Conservation (phyloP, 2,888 invertebrate species). For the Bellardia pandia region DNA sequence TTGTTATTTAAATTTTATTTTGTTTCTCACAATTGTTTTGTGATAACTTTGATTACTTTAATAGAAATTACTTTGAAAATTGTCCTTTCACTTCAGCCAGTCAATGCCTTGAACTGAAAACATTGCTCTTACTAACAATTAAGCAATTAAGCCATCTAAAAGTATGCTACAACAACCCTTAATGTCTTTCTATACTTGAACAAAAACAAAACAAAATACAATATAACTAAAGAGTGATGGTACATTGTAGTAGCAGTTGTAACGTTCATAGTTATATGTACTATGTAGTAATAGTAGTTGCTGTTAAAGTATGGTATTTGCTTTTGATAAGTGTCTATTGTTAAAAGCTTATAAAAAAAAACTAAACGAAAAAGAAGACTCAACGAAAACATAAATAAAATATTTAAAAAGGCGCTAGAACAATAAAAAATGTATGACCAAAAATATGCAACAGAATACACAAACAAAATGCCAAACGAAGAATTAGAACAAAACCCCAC, state of each 20-base stretch:
- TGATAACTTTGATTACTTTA: constrained; percentile 41
- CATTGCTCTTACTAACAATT: constrained; percentile 71
- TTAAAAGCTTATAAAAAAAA: constrained; percentile 53
- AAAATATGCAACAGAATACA: constrained; percentile 64
- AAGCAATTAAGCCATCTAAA: constrained; percentile 71
- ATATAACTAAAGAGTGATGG: background rate
- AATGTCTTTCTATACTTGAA: constrained; percentile 33
- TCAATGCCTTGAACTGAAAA: constrained; percentile 72
- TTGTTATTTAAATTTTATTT: constrained; percentile 18
- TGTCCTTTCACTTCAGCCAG: constrained; percentile 56
- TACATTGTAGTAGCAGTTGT: background rate
- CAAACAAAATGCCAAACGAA: constrained; percentile 28
- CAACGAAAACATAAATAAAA: constrained; percentile 60
- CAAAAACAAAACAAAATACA: constrained; percentile 9
- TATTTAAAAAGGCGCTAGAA: constrained; percentile 60
- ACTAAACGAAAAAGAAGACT: constrained; percentile 43
- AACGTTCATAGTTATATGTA: background rate
- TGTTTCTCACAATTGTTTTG: constrained; percentile 15
- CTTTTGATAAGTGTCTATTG: constrained; percentile 68
- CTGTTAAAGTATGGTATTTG: constrained; percentile 58
- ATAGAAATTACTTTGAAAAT: constrained; percentile 63
- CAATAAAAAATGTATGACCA: constrained; percentile 58
- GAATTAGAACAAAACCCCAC: constrained; percentile 49
- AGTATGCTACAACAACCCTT: constrained; percentile 55
- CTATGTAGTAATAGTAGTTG: constrained; percentile 19